Evolutionary conservation across 2,888 invertebrate genomes (phyloP).

Genomic region (Neocrepidodera transversa): DNA sequence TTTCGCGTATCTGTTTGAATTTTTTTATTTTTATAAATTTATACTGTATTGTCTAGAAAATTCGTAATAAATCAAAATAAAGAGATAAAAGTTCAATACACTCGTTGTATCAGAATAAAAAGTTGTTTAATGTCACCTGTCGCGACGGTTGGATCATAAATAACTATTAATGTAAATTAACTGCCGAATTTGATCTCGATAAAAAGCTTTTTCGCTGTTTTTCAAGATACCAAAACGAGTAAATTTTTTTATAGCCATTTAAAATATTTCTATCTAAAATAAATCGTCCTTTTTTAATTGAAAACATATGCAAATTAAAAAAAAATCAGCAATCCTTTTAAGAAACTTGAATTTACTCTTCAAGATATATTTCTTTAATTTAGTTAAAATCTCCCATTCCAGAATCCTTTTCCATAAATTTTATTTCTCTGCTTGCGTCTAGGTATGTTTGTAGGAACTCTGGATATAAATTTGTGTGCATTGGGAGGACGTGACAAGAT

Average conservation of each 20-base stretch:
- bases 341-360: not conserved
- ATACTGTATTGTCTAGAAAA: not conserved
- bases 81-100: constrained; percentile 13
- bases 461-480: constrained; percentile 19
- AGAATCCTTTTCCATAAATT: not conserved
- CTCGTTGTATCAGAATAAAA: constrained; percentile 8
- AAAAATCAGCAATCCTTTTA: not conserved
- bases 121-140: constrained; percentile 4
- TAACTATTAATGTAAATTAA: not conserved
- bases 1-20: no score
- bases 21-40: no score
- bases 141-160: not conserved
- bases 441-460: not conserved
- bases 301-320: not conserved
- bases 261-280: not conserved
- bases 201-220: not conserved
- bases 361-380: not conserved
- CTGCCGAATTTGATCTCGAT: not conserved
- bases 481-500: constrained; percentile 28
- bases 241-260: not conserved
- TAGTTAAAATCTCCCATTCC: not conserved
- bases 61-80: constrained; percentile 5
- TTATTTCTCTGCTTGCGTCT: not conserved
- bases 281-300: not conserved
- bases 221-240: not conserved